These are phyloP conservation scores for Telmatherina bonti DNA, from an alignment of 2,797 vertebrate genomes.

Conservation along the genomic window DNA sequence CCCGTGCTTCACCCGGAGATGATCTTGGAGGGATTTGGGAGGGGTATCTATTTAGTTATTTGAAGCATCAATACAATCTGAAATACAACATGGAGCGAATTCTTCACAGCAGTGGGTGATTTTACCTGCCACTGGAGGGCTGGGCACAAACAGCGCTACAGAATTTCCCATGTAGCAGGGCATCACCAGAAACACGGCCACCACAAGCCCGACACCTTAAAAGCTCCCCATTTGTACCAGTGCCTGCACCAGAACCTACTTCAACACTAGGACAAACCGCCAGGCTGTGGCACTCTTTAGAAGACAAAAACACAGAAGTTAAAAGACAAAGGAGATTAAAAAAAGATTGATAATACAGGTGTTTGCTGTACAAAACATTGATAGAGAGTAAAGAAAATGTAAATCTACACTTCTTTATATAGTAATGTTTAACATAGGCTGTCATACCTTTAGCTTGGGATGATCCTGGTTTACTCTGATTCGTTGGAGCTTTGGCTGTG, in stretches of 20 bases:
- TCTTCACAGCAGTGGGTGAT: background rate
- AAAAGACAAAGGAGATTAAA: constrained; percentile 34
- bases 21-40: constrained; percentile 62
- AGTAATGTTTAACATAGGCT: constrained; percentile 6
- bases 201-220: constrained; percentile 78
- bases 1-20: constrained; percentile 79
- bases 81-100: background rate
- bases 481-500: constrained; percentile 45
- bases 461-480: constrained; percentile 54
- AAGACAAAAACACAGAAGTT: constrained; percentile 69
- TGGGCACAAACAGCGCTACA: constrained; percentile 81
- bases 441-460: constrained; percentile 71
- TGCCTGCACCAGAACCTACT: constrained; percentile 55
- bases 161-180: constrained; percentile 85
- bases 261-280: constrained; percentile 77
- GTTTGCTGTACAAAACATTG: background rate
- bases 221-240: constrained; percentile 62
- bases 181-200: constrained; percentile 72
- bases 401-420: constrained; percentile 10
- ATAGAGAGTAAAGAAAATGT: no score
- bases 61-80: background rate
- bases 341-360: constrained; percentile 16
- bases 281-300: constrained; percentile 66
- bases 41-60: no score
- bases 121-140: constrained; percentile 85